These are phyloP conservation scores for Drosophila greeni DNA, from an alignment of 2,888 invertebrate genomes.

Conservation along the genomic window DNA sequence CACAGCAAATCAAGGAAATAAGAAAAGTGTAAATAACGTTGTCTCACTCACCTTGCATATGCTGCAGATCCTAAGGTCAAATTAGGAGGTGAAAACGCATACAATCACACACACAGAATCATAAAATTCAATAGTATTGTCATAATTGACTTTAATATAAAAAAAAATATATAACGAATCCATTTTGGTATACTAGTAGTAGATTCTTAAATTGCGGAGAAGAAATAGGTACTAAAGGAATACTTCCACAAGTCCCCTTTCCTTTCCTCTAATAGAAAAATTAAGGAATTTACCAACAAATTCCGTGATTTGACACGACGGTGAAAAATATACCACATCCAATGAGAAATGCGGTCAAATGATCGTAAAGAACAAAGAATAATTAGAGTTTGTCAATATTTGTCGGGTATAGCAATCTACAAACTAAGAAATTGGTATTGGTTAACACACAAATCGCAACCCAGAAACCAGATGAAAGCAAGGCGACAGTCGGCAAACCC, in stretches of 20 bases:
- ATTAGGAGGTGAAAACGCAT: no score
- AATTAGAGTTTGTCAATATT: conserved; percentile 41
- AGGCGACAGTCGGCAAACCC: conserved; percentile 45
- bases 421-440: conserved; percentile 31
- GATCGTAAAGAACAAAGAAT: conserved; percentile 10
- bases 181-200: neutral
- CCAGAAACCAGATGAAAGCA: conserved; percentile 40
- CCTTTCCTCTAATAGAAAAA: neutral
- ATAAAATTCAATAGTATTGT: neutral
- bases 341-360: conserved; percentile 4
- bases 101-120: no score
- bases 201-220: neutral
- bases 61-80: no score
- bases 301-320: neutral
- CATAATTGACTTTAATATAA: no score
- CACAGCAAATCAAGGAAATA: no score
- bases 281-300: neutral
- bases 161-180: no score
- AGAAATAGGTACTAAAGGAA: neutral
- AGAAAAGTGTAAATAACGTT: no score
- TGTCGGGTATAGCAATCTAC: conserved; percentile 11
- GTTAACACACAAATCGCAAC: conserved; percentile 29
- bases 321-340: neutral
- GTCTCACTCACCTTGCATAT: no score
- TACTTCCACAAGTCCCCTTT: neutral